These are phyloP conservation scores for Anolis carolinensis DNA, from an alignment of 2,113 vertebrate species.

Conservation along the genomic window DNA sequence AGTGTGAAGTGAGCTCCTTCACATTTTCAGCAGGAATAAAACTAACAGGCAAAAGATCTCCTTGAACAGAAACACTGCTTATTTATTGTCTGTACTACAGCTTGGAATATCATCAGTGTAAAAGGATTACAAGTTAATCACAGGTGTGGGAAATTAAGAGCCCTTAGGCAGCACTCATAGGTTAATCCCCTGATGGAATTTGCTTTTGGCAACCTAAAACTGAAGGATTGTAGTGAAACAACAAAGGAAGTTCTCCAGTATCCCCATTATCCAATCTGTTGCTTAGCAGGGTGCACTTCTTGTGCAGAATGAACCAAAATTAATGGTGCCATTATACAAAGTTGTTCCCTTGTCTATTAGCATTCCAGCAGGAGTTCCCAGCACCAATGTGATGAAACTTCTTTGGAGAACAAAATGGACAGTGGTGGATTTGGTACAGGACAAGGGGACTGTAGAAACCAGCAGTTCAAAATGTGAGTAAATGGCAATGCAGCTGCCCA, in stretches of 20 bases:
- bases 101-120: background rate
- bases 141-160: constrained; percentile 1
- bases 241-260: background rate
- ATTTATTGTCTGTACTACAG: background rate
- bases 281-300: constrained; percentile 37
- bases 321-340: constrained; percentile 33
- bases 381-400: constrained; percentile 54
- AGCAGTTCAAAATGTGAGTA: constrained; percentile 64
- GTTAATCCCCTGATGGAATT: constrained; percentile 3
- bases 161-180: background rate
- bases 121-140: constrained; percentile 11
- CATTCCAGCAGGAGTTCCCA: constrained; percentile 45
- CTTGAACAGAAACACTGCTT: constrained; percentile 28
- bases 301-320: constrained; percentile 44
- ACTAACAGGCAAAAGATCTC: constrained; percentile 20
- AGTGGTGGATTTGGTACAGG: constrained; percentile 45
- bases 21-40: constrained; percentile 41
- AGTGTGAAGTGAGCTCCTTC: constrained; percentile 38
- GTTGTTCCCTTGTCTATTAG: constrained; percentile 38
- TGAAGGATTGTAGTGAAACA: background rate
- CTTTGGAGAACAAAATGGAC: constrained; percentile 25
- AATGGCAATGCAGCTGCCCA: constrained; percentile 54
- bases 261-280: constrained; percentile 22
- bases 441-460: constrained; percentile 56
- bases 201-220: constrained; percentile 10